Conservation (phyloP, 2,888 invertebrate genomes). For the Rhagophthalmus giganteus region DNA sequence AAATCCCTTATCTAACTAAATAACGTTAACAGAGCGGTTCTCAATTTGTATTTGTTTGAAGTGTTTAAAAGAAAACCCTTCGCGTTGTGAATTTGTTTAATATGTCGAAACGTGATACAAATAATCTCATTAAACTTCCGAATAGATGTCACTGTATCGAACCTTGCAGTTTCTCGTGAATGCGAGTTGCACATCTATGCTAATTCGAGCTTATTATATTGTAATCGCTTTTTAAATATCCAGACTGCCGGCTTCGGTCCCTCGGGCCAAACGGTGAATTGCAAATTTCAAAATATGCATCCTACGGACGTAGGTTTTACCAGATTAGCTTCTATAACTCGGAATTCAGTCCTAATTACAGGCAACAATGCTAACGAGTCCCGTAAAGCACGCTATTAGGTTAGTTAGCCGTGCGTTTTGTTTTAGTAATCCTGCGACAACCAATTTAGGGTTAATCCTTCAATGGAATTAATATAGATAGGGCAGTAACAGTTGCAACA, state of each 20-base stretch:
- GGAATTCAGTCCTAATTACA: slow-evolving; percentile 36
- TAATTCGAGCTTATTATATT: too few species aligned
- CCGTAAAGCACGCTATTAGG: slow-evolving; percentile 36
- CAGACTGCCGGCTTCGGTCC: neutral
- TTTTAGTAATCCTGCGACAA: slow-evolving; percentile 36
- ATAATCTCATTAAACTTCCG: too few species aligned
- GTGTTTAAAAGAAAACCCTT: too few species aligned
- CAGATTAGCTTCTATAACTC: slow-evolving; percentile 31
- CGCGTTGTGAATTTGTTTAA: too few species aligned
- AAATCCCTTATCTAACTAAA: too few species aligned
- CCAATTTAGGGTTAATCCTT: slow-evolving; percentile 37
- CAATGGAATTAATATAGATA: slow-evolving; percentile 36
- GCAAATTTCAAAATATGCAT: slow-evolving; percentile 28
- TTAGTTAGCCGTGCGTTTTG: slow-evolving; percentile 34
- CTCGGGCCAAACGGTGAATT: slow-evolving; percentile 5
- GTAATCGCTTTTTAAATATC: slow-evolving; percentile 14
- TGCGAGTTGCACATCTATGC: too few species aligned
- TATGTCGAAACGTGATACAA: too few species aligned
- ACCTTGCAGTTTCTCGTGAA: too few species aligned
- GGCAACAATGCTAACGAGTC: slow-evolving; percentile 35
- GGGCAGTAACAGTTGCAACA: slow-evolving; percentile 4
- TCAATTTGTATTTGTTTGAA: too few species aligned
- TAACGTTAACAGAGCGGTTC: too few species aligned
- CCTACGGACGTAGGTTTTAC: slow-evolving; percentile 21
- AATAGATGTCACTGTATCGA: too few species aligned